Conservation (phyloP, 2,113 vertebrate genomes). For the Oncorhynchus masou region DNA sequence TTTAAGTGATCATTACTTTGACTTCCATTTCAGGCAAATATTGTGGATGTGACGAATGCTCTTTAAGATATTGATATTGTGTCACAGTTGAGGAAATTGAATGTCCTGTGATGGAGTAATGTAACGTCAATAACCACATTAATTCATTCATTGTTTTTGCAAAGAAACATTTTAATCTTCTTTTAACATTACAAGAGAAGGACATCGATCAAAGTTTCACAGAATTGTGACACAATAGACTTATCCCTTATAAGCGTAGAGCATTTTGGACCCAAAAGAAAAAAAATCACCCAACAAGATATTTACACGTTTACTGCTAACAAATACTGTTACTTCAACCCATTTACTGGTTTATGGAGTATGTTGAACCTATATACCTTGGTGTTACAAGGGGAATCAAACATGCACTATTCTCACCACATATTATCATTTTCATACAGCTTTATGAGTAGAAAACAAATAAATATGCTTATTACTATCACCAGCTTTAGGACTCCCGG, state of each 20-base stretch:
- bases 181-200: conserved; percentile 10
- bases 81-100: conserved; percentile 56
- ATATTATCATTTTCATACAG: no score
- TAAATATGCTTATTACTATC: no score
- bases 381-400: background rate
- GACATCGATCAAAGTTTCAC: conserved; percentile 29
- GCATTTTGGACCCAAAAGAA: no score
- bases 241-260: background rate
- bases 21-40: no score
- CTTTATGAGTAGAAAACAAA: no score
- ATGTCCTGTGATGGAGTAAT: background rate
- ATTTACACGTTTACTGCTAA: background rate
- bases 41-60: background rate
- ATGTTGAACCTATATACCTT: background rate
- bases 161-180: conserved; percentile 40
- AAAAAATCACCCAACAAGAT: conserved; percentile 12
- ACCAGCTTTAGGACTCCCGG: background rate
- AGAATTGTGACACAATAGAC: conserved; percentile 62
- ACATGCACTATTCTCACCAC: no score
- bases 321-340: background rate
- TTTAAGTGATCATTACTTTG: no score
- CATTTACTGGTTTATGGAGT: background rate
- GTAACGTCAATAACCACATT: conserved; percentile 33
- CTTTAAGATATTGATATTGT: conserved; percentile 36
- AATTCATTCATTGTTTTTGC: conserved; percentile 35